These are phyloP conservation scores for Casuarius casuarius DNA, from an alignment of 2,113 vertebrate species.

Conservation along the genomic window DNA sequence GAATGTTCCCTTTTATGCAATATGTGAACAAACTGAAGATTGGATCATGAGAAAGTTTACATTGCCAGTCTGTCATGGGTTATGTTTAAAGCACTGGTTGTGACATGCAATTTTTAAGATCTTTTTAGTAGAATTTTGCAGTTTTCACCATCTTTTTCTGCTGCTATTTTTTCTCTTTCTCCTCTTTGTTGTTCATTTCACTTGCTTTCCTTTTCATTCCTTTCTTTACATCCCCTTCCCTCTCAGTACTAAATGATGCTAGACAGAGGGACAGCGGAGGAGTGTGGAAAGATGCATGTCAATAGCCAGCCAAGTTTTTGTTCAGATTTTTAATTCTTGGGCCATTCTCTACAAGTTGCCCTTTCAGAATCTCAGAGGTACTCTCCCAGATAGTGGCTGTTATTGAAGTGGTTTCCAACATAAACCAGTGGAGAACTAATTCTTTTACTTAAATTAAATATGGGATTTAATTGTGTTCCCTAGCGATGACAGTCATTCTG, in stretches of 20 bases:
- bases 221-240: not conserved
- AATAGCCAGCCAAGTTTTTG: not conserved
- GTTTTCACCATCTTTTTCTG: not conserved
- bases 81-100: constrained; percentile 13
- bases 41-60: constrained; percentile 9
- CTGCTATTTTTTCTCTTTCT: not conserved
- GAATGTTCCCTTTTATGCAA: not conserved
- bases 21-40: constrained; percentile 9
- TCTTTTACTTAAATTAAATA: not conserved
- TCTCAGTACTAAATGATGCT: not conserved
- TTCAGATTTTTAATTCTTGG: not conserved
- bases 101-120: not conserved
- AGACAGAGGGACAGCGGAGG: not conserved
- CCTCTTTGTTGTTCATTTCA: not conserved
- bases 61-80: not conserved
- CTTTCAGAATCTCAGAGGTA: not conserved
- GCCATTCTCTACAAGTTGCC: not conserved
- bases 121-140: not conserved
- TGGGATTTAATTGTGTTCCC: not conserved
- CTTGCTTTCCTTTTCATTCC: not conserved
- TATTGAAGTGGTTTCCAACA: not conserved
- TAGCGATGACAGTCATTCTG: not conserved
- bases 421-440: not conserved
- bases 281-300: not conserved
- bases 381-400: not conserved